Conservation (phyloP, 1,140 invertebrate genomes). For the Amphibalanus amphitrite region DNA sequence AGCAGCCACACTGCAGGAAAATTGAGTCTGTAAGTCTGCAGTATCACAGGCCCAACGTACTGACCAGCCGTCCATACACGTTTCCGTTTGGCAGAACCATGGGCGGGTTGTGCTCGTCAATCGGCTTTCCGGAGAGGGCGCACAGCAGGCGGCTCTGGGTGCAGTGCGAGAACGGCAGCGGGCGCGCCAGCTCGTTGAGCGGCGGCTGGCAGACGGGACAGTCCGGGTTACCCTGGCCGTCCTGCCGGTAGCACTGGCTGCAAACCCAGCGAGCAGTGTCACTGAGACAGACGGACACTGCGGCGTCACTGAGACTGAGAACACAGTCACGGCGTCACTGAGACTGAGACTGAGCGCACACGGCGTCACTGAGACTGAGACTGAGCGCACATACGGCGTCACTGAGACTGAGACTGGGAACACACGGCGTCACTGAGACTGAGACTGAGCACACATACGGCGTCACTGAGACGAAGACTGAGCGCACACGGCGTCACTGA, state of each 20-base stretch:
- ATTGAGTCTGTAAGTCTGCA: too few species aligned
- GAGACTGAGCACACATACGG: too few species aligned
- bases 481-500: too few species aligned
- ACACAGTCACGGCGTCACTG: too few species aligned
- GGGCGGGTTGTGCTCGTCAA: slow-evolving; percentile 95
- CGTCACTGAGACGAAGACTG: too few species aligned
- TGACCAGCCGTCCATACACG: slow-evolving; percentile 55
- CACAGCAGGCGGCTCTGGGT: slow-evolving; percentile 87
- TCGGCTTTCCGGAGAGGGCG: slow-evolving; percentile 69
- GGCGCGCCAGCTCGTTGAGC: slow-evolving; percentile 65
- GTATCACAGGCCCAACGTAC: too few species aligned
- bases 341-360: too few species aligned
- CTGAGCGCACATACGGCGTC: too few species aligned
- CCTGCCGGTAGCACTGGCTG: slow-evolving; percentile 31
- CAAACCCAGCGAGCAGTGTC: slow-evolving; percentile 34
- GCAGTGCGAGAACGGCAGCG: slow-evolving; percentile 87
- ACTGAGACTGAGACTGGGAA: too few species aligned
- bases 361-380: too few species aligned
- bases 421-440: too few species aligned
- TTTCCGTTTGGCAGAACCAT: slow-evolving; percentile 97
- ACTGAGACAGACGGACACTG: slow-evolving; percentile 32
- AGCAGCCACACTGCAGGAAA: too few species aligned
- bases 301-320: slow-evolving; percentile 6
- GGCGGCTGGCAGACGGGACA: slow-evolving; percentile 86
- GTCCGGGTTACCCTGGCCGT: slow-evolving; percentile 44